Base-by-base conservation (phyloP, 2,888 invertebrate genomes). In the Conomelus anceps region DNA sequence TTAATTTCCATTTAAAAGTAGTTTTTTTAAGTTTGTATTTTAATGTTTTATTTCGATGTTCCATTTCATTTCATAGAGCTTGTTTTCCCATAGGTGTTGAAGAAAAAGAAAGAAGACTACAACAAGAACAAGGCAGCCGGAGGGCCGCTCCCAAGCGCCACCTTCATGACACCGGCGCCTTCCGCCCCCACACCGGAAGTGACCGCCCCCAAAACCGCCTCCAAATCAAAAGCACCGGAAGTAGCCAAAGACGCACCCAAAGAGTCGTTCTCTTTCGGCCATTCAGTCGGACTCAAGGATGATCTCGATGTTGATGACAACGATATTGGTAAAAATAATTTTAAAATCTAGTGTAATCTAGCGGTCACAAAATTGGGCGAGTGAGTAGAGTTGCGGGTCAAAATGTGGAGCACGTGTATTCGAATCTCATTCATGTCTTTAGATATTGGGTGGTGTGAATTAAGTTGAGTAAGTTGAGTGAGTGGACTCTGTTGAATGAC, bases 251-350 rank as follows among this genome's bases (percentile, higher is more conserved):
- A 91, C 0, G 90, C 89, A 20, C 91, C 87, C 89, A 91, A 91
- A 84, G 91, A 91, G 26, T 91, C 91, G 13, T 91, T 91, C 26
- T 95, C 96, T 0, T 96, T 95, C 92, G 96, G 96, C 3, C 96
- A 96, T 92, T 94, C 96, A 0, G 94, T 95, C 34, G 96, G 96
- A 22, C 94, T 97, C 6, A 96, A 96, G 90, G 97, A 97, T 92
- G 97, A 97, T 93, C 94, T 97, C 91, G 97, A 97, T 92, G 96
- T 96, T 90, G 97, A 97, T 92, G 97, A 97, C 92, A 96, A 96
- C 92, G 97, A 97, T 93, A 94, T 97, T 88, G 97, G 96, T 94
- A 92, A 92, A 92, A 91, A 89, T 11, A 22, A 22, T 22, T 23
- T 7, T 9, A 22, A 84, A 84, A 6, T 84, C 22, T 4, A 22